Evolutionary conservation across 2,888 invertebrate genomes (phyloP).

Genomic region (Macrosoma leucophasiata): DNA sequence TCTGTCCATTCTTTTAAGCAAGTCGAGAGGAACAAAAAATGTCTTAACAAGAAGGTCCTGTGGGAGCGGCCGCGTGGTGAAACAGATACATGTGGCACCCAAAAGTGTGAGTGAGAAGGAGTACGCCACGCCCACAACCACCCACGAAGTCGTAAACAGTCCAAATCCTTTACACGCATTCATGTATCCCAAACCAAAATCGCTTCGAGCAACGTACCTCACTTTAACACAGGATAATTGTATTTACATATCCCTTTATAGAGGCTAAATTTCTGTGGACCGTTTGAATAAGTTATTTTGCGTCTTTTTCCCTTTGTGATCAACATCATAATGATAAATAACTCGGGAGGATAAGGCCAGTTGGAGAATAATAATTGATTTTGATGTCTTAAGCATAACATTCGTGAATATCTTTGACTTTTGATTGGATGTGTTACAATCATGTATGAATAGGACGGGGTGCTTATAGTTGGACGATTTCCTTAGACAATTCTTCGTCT

Average conservation of each 20-base stretch:
- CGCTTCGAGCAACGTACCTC: slow-evolving; percentile 56
- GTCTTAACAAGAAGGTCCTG: slow-evolving; percentile 72
- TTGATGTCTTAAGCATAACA: slow-evolving; percentile 72
- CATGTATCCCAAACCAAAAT: slow-evolving; percentile 74
- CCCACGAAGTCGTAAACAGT: slow-evolving; percentile 75
- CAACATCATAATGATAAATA: slow-evolving; percentile 73
- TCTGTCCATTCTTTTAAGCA: slow-evolving; percentile 67
- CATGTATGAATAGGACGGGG: too few species aligned
- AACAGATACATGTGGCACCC: slow-evolving; percentile 35
- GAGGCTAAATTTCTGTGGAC: slow-evolving; percentile 43
- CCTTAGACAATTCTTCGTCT: too few species aligned
- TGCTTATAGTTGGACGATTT: too few species aligned
- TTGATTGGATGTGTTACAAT: too few species aligned
- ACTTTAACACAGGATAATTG: slow-evolving; percentile 37
- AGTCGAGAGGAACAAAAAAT: slow-evolving; percentile 68
- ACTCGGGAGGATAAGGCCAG: slow-evolving; percentile 65
- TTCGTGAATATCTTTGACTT: slow-evolving; percentile 36
- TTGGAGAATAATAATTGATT: slow-evolving; percentile 70
- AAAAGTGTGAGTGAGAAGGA: slow-evolving; percentile 39
- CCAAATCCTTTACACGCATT: slow-evolving; percentile 75
- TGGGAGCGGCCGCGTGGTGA: slow-evolving; percentile 66
- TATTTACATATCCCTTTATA: slow-evolving; percentile 35
- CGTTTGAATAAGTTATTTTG: slow-evolving; percentile 66
- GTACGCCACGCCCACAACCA: slow-evolving; percentile 70
- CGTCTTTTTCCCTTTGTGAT: slow-evolving; percentile 66